Percentiles rank a stretch among this genome's conserved stretches.
Evolutionary conservation across 2,113 vertebrate species (phyloP).

Genomic region (Parus major): DNA sequence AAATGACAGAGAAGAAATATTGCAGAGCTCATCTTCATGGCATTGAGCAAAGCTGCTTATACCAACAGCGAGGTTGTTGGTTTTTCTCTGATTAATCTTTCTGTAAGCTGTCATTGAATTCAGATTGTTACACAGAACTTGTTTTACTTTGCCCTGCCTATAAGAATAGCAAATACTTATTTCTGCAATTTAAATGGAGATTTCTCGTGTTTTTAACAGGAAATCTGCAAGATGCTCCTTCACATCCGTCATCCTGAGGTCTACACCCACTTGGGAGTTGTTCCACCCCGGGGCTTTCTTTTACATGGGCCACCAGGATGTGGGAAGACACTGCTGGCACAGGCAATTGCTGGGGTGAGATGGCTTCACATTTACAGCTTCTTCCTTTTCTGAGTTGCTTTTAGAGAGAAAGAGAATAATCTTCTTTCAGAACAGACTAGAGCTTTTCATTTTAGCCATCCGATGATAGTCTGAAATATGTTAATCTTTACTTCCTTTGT

Average conservation of each 20-base stretch:
- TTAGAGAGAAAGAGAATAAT: neutral
- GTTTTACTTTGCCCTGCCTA: neutral
- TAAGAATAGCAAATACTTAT: neutral
- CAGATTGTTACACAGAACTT: neutral
- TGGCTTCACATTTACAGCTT: neutral
- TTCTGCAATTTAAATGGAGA: neutral
- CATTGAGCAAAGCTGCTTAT: neutral
- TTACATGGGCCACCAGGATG: slow-evolving; percentile 95
- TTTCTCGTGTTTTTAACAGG: slow-evolving; percentile 69
- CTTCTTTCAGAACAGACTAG: neutral
- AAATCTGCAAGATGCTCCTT: slow-evolving; percentile 92
- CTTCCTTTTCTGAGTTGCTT: neutral
- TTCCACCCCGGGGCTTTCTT: slow-evolving; percentile 90
- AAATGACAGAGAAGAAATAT: neutral
- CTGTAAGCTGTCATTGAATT: neutral
- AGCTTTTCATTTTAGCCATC: neutral
- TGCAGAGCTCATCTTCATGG: neutral
- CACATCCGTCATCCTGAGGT: slow-evolving; percentile 93
- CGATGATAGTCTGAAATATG: neutral
- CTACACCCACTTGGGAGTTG: slow-evolving; percentile 88
- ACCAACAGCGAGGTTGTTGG: neutral
- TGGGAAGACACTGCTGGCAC: slow-evolving; percentile 93
- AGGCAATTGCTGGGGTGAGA: slow-evolving; percentile 94
- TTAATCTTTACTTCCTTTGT: neutral
- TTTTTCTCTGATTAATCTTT: neutral